These are phyloP conservation scores for Autographa pulchrina DNA, from an alignment of 2,888 invertebrate genomes.

Conservation along the genomic window DNA sequence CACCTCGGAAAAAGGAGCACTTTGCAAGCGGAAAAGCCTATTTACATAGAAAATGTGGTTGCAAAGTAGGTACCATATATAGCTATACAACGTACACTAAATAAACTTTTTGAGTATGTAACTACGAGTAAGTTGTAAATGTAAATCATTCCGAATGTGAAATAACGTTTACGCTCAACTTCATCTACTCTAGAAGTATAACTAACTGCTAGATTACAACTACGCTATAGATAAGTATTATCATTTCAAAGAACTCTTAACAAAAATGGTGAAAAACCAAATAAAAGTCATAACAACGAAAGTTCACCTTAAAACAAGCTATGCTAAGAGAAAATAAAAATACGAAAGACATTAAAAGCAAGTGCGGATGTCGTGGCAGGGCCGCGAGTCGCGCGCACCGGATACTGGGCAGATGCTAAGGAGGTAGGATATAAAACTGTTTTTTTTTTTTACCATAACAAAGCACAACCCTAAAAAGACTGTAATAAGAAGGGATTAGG, in stretches of 20 bases:
- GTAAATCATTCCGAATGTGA: constrained; percentile 16
- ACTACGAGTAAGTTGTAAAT: constrained; percentile 14
- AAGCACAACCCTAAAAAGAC: constrained; percentile 54
- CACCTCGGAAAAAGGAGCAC: constrained; percentile 76
- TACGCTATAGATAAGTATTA: not conserved
- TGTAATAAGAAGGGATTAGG: constrained; percentile 43
- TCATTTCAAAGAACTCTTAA: constrained; percentile 15
- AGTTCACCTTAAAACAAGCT: constrained; percentile 56
- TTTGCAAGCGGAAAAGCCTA: constrained; percentile 77
- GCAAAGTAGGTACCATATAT: constrained; percentile 56
- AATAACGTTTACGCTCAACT: not conserved
- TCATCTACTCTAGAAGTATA: not conserved
- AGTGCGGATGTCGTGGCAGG: constrained; percentile 73
- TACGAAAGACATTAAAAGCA: constrained; percentile 73
- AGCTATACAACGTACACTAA: constrained; percentile 38
- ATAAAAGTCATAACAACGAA: constrained; percentile 46
- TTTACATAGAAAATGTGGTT: constrained; percentile 79
- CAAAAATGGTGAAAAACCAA: constrained; percentile 28
- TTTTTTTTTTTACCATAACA: constrained; percentile 57
- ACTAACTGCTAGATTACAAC: constrained; percentile 1
- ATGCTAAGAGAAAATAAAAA: constrained; percentile 70
- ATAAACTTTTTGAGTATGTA: constrained; percentile 37
- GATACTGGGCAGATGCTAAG: constrained; percentile 75
- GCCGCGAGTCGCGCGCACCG: constrained; percentile 63
- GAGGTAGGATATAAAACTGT: constrained; percentile 63